A percentile compares a stretch with the other conserved stretches of the same genome.
Conservation (phyloP, 2,888 invertebrate genomes). For the Apeira syringaria region DNA sequence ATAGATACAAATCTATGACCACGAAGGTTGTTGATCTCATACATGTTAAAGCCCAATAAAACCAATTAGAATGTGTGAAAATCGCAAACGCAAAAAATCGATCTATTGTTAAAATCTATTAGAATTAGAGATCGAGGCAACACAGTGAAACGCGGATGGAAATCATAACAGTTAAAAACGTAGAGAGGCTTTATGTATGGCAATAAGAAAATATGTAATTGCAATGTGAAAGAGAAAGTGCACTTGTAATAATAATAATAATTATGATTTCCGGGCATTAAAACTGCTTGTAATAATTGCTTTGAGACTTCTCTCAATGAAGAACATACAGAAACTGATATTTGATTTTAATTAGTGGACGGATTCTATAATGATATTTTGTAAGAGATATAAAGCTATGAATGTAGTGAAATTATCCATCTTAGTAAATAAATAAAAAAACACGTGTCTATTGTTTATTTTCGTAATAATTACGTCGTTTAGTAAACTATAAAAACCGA, state of each 20-base stretch:
- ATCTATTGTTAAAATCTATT: conserved; percentile 24
- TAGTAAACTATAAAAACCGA: too few species aligned
- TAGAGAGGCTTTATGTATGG: conserved; percentile 2
- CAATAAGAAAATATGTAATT: conserved; percentile 26
- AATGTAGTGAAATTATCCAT: too few species aligned
- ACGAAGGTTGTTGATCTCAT: conserved; percentile 8
- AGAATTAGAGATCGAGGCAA: conserved; percentile 23
- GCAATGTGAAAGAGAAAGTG: conserved; percentile 19
- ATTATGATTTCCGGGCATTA: conserved; percentile 17
- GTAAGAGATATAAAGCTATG: too few species aligned
- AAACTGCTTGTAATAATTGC: too few species aligned
- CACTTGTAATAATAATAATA: too few species aligned
- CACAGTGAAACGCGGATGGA: conserved; percentile 27
- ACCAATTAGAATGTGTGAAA: conserved; percentile 19
- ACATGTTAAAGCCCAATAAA: conserved; percentile 22
- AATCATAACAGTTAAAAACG: conserved; percentile 11
- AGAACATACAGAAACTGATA: too few species aligned
- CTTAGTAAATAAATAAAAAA: too few species aligned
- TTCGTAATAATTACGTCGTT: too few species aligned
- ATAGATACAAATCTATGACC: not conserved
- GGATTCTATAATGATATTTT: too few species aligned
- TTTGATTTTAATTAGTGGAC: too few species aligned
- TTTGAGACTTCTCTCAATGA: too few species aligned
- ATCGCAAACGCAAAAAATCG: conserved; percentile 18
- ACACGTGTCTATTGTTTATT: too few species aligned